Conservation (phyloP, 2,888 invertebrate genomes). For the Athetis lepigone region DNA sequence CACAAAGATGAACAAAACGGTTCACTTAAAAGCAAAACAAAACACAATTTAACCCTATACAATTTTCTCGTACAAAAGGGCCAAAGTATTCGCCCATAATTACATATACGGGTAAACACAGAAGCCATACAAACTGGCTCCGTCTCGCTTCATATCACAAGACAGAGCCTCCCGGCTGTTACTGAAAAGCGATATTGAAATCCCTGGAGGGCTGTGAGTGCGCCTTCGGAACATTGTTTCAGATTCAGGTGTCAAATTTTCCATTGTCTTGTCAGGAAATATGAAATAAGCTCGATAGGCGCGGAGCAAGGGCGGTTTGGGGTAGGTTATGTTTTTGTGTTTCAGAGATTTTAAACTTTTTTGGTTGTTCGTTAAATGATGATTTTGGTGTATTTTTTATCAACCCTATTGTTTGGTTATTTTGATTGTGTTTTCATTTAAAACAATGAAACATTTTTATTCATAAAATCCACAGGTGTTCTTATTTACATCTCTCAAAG, state of each 20-base stretch:
- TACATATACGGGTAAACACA: constrained; percentile 28
- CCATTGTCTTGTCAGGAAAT: constrained; percentile 69
- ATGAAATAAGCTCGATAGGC: constrained; percentile 60
- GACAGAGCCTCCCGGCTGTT: constrained; percentile 56
- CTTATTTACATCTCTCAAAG: too few relatives aligned
- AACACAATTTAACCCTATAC: neutral
- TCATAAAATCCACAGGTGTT: neutral
- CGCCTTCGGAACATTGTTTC: constrained; percentile 60
- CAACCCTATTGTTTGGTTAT: neutral
- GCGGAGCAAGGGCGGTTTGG: constrained; percentile 18
- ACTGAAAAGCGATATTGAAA: constrained; percentile 67
- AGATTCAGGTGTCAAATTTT: constrained; percentile 73
- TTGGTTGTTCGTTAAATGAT: neutral
- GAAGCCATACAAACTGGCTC: constrained; percentile 39
- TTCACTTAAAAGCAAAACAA: neutral
- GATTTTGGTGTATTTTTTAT: neutral
- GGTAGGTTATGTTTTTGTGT: constrained; percentile 33
- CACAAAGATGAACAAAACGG: neutral
- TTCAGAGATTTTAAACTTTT: neutral
- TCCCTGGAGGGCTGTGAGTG: constrained; percentile 61
- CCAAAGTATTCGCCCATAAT: constrained; percentile 28
- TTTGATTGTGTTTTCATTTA: too few relatives aligned
- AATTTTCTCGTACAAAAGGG: neutral
- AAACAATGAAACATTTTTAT: too few relatives aligned
- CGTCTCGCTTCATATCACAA: constrained; percentile 49